phyloP scores from a whole-genome alignment of 2,113 vertebrate genomes.

The Trichomycterus rosablanca region DNA sequence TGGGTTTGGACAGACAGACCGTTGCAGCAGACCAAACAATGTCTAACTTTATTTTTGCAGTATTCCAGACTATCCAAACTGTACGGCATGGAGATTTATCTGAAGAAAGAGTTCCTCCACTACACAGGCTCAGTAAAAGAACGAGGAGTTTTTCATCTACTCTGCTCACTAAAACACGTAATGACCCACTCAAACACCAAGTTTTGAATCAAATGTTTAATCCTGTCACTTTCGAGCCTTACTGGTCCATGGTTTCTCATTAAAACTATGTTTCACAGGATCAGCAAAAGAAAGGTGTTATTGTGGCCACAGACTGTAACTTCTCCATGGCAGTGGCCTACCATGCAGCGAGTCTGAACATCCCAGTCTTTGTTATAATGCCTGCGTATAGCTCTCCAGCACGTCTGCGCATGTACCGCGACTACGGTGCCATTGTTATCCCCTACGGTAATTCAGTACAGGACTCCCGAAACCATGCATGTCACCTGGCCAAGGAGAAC shows the following conservation, averaged over 20 bases:
- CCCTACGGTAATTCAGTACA: conserved; percentile 69
- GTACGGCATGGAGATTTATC: conserved; percentile 83
- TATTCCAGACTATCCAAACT: conserved; percentile 88
- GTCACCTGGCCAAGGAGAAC: conserved; percentile 76
- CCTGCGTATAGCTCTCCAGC: conserved; percentile 63
- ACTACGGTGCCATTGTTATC: conserved; percentile 85
- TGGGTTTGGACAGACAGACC: background rate
- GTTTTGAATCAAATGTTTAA: background rate
- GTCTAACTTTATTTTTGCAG: conserved; percentile 56
- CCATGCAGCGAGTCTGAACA: conserved; percentile 72
- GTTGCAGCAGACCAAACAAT: background rate
- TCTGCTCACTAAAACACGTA: conserved; percentile 79
- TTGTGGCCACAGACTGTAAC: conserved; percentile 79
- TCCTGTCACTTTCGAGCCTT: too few relatives aligned
- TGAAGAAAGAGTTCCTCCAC: conserved; percentile 88
- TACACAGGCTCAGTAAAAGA: conserved; percentile 87
- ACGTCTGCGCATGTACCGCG: conserved; percentile 74
- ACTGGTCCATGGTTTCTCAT: background rate
- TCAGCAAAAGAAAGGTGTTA: conserved; percentile 84
- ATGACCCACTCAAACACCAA: background rate
- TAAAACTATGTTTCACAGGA: conserved; percentile 70
- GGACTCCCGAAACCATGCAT: conserved; percentile 76
- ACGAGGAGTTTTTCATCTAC: conserved; percentile 76
- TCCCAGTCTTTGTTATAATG: conserved; percentile 82
- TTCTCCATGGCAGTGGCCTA: conserved; percentile 84